Percentiles rank a stretch among this genome's conserved stretches.
These are phyloP conservation scores for Ladona fulva DNA, from an alignment of 1,140 invertebrate genomes.

Conservation along the genomic window DNA sequence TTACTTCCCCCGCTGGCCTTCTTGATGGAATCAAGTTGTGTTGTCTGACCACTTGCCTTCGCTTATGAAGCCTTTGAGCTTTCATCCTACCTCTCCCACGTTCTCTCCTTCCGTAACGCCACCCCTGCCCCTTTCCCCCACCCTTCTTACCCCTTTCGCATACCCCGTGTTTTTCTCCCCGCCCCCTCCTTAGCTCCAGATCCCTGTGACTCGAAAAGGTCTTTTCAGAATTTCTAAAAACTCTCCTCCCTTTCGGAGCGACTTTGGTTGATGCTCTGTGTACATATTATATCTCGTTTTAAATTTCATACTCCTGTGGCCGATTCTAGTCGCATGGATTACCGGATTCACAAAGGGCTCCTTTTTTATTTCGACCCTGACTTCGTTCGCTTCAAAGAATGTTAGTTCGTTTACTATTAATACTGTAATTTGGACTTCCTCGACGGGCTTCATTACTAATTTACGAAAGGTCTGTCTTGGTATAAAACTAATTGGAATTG, in stretches of 20 bases:
- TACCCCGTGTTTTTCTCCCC: background rate
- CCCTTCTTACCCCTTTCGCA: background rate
- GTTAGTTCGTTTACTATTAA: too few species aligned
- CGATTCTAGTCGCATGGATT: too few species aligned
- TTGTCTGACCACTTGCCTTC: background rate
- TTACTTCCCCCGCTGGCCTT: background rate
- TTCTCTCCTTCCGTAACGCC: background rate
- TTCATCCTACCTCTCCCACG: background rate
- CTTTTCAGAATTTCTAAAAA: background rate
- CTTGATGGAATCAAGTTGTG: conserved; percentile 2
- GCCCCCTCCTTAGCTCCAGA: background rate
- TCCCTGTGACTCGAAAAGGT: background rate
- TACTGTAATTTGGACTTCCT: too few species aligned
- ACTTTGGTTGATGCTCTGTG: too few species aligned
- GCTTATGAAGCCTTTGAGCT: background rate
- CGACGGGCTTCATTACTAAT: too few species aligned
- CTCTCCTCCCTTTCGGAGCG: background rate
- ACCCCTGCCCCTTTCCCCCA: background rate
- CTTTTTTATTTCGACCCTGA: too few species aligned
- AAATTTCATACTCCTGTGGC: too few species aligned
- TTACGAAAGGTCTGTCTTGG: too few species aligned
- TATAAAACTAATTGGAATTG: too few species aligned
- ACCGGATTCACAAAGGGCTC: too few species aligned
- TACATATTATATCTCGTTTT: too few species aligned
- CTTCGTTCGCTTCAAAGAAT: too few species aligned